Percentiles rank a stretch among this genome's conserved stretches.
These are phyloP conservation scores for Virgularia gustaviana DNA, from an alignment of 92 coral and sea anemone genomes.

Conservation along the genomic window DNA sequence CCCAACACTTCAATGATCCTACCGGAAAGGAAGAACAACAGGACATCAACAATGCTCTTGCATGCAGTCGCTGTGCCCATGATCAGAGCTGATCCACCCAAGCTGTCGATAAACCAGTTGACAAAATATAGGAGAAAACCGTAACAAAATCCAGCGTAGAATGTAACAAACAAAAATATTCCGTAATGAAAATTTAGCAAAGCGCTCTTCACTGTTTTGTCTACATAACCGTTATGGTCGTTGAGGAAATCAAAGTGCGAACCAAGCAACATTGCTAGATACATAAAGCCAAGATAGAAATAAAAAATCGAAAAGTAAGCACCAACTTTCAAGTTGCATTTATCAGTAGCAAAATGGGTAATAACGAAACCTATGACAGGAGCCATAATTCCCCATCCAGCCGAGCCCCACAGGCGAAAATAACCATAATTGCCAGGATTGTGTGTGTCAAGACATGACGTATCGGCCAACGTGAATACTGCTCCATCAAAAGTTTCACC, in stretches of 20 bases:
- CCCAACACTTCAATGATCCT: slow-evolving; percentile 61
- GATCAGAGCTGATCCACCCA: slow-evolving; percentile 67
- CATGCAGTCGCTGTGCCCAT: slow-evolving; percentile 93
- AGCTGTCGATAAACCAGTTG: slow-evolving; percentile 92
- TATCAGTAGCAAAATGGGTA: slow-evolving; percentile 38
- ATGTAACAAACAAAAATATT: slow-evolving; percentile 62
- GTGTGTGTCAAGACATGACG: slow-evolving; percentile 77
- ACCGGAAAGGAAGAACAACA: slow-evolving; percentile 67
- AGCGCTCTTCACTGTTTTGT: slow-evolving; percentile 20
- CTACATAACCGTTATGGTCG: slow-evolving; percentile 36
- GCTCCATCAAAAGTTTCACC: slow-evolving; percentile 94
- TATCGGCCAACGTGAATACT: slow-evolving; percentile 76
- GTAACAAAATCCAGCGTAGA: slow-evolving; percentile 73
- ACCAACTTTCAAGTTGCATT: slow-evolving; percentile 53
- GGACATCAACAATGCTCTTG: slow-evolving; percentile 68
- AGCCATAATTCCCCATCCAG: slow-evolving; percentile 82
- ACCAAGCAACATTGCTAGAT: slow-evolving; percentile 61
- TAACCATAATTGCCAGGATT: slow-evolving; percentile 77
- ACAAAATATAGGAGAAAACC: slow-evolving; percentile 88
- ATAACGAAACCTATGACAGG: slow-evolving; percentile 62
- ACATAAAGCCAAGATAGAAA: slow-evolving; percentile 69
- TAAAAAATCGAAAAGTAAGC: slow-evolving; percentile 61
- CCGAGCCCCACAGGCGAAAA: slow-evolving; percentile 82
- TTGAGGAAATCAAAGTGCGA: slow-evolving; percentile 67
- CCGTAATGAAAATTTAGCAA: slow-evolving; percentile 52